Base-by-base conservation (phyloP, 1,140 invertebrate species). In the Drosophila nasuta region DNA sequence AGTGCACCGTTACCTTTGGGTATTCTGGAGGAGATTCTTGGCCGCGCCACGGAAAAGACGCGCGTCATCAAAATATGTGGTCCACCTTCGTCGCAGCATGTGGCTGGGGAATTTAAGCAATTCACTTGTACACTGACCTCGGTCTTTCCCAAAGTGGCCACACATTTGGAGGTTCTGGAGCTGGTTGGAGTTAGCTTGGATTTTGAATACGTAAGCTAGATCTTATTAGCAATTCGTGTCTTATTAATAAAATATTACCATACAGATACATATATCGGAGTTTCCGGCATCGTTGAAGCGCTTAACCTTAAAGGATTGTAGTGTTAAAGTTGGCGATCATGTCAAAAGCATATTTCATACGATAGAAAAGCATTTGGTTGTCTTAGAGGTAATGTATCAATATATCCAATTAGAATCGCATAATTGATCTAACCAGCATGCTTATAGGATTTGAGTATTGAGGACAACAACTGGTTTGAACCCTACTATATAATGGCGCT, bases 401-500 rank as follows among this genome's bases (percentile, higher is more conserved):
- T 0, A 0, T 6, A 4, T 2, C 20, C 4, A 11, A 66, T 62
- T 35, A 0, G 15, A 10, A 33, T 13, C 20, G 15, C 5, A 3
- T 52, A 35, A 30, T 8, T 35, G n/a, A 52, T 7, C 38, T 45
- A 7, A 1, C 25, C 45, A 10, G n/a, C 5, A 10, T 43, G 62
- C 52, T 92, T 93, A 52, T 80, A 95, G 94, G 93, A 94, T 49
- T 88, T 96, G 38, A 94, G 96, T 80, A 92, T 96, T 28, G 95
- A 94, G 38, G 93, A 95, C 68, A 96, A 95, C 82, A 91, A 93
- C n/a, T 96, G 96, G 96, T 93, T 96, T 77, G 94, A 95, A 56
- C 94, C 95, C 0, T 95, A 96, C 77, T 94, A 95, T 10, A 91
- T 96, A 6, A 92, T 97, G 88, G 94, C 95, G 20, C 93, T 96